A percentile compares a stretch with the other conserved stretches of the same genome.
Conservation (phyloP, 2,797 vertebrate species). For the Squalus acanthias region DNA sequence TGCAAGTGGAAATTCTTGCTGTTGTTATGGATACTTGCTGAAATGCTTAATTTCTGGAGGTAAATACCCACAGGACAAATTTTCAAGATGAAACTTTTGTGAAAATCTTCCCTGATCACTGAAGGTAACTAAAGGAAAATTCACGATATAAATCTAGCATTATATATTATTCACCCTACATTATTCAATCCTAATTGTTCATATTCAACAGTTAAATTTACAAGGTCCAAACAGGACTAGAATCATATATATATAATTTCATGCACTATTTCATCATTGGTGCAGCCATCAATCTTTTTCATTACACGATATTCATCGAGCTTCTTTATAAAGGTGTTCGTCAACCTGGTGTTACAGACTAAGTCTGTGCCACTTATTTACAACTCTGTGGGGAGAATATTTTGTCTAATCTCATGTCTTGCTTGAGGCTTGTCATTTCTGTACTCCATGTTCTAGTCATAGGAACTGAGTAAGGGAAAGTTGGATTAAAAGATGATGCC, state of each 20-base stretch:
- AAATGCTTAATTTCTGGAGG: background rate
- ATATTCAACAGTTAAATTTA: background rate
- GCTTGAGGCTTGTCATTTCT: background rate
- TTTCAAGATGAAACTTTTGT: background rate
- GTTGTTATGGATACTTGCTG: background rate
- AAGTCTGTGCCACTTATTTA: background rate
- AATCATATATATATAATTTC: background rate
- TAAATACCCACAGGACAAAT: background rate
- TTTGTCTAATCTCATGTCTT: background rate
- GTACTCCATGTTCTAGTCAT: background rate
- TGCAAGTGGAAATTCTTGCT: background rate
- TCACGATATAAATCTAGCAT: background rate
- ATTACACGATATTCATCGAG: background rate
- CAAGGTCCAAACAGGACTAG: background rate
- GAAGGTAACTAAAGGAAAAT: background rate
- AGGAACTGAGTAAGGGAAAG: background rate
- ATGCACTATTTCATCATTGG: background rate
- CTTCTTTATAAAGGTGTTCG: background rate
- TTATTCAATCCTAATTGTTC: background rate
- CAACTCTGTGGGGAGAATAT: background rate
- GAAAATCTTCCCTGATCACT: background rate
- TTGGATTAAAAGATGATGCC: constrained; percentile 5
- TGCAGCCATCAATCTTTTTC: background rate
- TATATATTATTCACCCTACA: background rate
- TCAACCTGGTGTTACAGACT: background rate